Conservation (phyloP, 2,888 invertebrate genomes). For the Encarsia formosa region DNA sequence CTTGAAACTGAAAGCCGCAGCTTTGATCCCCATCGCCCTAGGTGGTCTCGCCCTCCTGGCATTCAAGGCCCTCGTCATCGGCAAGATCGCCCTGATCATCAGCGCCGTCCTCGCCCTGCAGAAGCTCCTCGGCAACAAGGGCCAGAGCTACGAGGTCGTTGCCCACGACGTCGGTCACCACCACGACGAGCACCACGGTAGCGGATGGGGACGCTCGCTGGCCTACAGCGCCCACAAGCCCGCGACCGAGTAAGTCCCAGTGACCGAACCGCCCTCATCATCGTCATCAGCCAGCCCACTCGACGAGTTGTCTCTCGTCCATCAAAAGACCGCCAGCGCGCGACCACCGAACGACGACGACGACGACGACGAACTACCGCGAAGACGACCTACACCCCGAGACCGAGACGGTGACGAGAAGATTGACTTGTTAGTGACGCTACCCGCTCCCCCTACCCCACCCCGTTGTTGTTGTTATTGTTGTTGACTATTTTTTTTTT, state of each 20-base stretch:
- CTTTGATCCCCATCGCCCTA: slow-evolving; percentile 72
- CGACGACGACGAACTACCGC: no score
- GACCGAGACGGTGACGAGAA: no score
- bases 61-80: slow-evolving; percentile 78
- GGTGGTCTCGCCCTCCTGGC: slow-evolving; percentile 75
- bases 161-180: slow-evolving; percentile 46
- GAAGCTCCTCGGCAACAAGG: slow-evolving; percentile 70
- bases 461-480: no score
- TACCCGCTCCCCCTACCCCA: no score
- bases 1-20: slow-evolving; percentile 74
- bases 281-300: not conserved
- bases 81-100: slow-evolving; percentile 77
- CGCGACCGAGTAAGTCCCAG: slow-evolving; percentile 9
- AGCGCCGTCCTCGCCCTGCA: slow-evolving; percentile 74
- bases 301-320: not conserved
- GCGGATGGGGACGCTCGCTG: slow-evolving; percentile 64
- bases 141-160: slow-evolving; percentile 67
- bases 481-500: no score
- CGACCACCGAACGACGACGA: not conserved
- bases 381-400: no score
- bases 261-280: slow-evolving; percentile 1
- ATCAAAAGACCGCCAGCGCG: not conserved
- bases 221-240: slow-evolving; percentile 68
- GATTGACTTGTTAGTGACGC: no score
- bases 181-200: slow-evolving; percentile 55